Evolutionary conservation across 2,797 vertebrate species (phyloP).

Genomic region (Mustela erminea): DNA sequence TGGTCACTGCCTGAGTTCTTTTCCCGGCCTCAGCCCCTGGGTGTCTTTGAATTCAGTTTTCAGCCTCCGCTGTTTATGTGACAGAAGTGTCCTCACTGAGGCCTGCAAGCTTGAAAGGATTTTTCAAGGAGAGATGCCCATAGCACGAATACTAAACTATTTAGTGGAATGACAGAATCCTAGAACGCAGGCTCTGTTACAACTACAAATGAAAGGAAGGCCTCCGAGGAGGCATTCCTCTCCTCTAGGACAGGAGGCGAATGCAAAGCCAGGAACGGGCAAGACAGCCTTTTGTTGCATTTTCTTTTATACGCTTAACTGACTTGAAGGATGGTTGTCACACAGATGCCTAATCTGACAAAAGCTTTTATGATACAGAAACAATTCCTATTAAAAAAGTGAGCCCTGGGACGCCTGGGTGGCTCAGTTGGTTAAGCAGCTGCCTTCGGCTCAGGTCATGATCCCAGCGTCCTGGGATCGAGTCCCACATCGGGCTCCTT

Average conservation of each 20-base stretch:
- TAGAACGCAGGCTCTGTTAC: background rate
- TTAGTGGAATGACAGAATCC: background rate
- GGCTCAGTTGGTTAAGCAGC: too few relatives aligned
- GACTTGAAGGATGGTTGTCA: background rate
- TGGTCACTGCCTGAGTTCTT: slow-evolving; percentile 37
- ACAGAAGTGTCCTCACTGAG: background rate
- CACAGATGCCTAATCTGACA: background rate
- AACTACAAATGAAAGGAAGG: background rate
- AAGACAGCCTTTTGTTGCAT: background rate
- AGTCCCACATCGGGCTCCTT: too few relatives aligned
- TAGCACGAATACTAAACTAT: background rate
- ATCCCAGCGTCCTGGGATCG: too few relatives aligned
- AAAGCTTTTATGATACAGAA: background rate
- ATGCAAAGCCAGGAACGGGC: background rate
- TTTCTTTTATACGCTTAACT: background rate
- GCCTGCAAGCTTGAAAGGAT: background rate
- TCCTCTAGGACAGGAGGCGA: background rate
- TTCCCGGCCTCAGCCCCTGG: background rate
- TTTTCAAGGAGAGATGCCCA: background rate
- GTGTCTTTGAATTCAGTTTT: slow-evolving; percentile 50
- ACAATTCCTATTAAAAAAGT: background rate
- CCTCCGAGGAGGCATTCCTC: accelerated
- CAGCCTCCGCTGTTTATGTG: background rate
- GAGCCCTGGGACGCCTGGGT: background rate
- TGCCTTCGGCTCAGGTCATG: too few relatives aligned